Evolutionary conservation across 2,113 vertebrate genomes (phyloP).

Genomic region (Thymallus thymallus): DNA sequence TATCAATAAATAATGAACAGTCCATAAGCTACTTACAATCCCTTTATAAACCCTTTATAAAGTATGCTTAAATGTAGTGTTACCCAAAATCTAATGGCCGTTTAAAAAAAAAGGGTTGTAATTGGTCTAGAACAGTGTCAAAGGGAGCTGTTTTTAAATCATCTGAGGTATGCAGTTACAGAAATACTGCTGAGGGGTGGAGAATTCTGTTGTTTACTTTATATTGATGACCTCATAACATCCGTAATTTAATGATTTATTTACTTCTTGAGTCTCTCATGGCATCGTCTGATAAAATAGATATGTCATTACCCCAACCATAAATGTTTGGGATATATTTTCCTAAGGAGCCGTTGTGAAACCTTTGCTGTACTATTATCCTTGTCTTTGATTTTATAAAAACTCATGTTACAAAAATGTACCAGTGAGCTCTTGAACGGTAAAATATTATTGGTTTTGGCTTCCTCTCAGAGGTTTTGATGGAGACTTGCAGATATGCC

Average conservation of each 20-base stretch:
- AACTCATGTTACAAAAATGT: constrained; percentile 33
- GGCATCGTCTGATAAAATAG: not conserved
- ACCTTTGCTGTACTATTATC: not conserved
- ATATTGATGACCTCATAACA: not conserved
- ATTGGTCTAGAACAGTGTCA: not conserved
- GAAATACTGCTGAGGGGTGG: not conserved
- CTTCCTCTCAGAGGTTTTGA: constrained; percentile 27
- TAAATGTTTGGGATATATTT: not conserved
- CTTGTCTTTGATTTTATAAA: constrained; percentile 23
- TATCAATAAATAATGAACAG: too few species aligned
- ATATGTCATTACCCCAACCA: not conserved
- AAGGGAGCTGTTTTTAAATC: not conserved
- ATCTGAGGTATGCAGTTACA: not conserved
- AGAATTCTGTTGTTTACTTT: not conserved
- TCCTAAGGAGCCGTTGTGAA: not conserved
- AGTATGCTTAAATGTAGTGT: too few species aligned
- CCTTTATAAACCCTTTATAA: not conserved
- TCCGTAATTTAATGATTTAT: not conserved
- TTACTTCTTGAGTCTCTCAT: not conserved
- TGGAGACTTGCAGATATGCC: not conserved
- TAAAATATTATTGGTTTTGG: constrained; percentile 34
- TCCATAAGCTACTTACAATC: not conserved
- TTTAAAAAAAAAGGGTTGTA: not conserved
- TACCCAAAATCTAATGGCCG: not conserved
- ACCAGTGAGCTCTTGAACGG: constrained; percentile 38